Percentiles rank a stretch among this genome's conserved stretches.
phyloP scores from a whole-genome alignment of 2,797 vertebrate genomes.

The Iguana delicatissima region DNA sequence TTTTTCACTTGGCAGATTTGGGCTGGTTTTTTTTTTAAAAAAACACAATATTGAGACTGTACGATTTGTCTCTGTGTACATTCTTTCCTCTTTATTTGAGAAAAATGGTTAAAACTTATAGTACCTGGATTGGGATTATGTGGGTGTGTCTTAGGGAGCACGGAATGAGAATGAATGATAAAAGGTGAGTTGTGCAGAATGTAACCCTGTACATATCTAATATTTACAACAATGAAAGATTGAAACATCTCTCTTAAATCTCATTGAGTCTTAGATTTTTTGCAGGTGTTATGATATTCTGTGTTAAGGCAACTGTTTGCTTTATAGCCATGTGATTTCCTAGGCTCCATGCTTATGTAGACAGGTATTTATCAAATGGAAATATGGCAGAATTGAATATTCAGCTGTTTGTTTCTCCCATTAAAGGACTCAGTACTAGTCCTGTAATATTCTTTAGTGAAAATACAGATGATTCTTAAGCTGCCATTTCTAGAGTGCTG shows the following conservation, averaged over 20 bases:
- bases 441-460: slow-evolving; percentile 13
- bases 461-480: slow-evolving; percentile 1
- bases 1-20: neutral
- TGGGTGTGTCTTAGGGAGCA: neutral
- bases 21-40: neutral
- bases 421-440: neutral
- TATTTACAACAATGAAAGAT: neutral
- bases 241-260: neutral
- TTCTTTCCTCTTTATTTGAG: neutral
- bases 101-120: neutral
- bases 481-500: slow-evolving; percentile 10
- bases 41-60: neutral
- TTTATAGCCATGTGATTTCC: neutral
- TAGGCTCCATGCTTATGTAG: neutral
- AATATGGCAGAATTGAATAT: neutral
- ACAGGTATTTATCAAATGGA: neutral
- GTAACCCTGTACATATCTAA: neutral
- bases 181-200: neutral
- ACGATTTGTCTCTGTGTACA: neutral
- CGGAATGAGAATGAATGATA: neutral
- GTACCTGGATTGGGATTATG: neutral
- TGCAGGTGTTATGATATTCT: neutral
- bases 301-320: neutral
- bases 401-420: neutral
- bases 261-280: neutral